These are phyloP conservation scores for Gorsachius goisagi DNA, from an alignment of 2,113 vertebrate genomes.

Conservation along the genomic window DNA sequence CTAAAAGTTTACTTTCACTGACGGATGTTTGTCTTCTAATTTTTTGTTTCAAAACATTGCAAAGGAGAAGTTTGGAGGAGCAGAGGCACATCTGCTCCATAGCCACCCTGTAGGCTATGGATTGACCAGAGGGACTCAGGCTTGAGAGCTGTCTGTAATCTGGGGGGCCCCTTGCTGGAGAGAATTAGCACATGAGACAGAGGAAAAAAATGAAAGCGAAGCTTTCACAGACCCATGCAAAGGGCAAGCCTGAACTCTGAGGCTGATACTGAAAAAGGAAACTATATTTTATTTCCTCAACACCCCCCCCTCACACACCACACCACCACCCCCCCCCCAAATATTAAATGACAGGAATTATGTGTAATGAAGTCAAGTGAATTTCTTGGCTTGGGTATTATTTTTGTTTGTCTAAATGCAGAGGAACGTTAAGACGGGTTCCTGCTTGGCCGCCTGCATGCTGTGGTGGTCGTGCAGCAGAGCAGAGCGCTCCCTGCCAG, in stretches of 20 bases:
- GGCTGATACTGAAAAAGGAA: neutral
- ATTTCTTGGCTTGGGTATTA: neutral
- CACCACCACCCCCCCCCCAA: no score
- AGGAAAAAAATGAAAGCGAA: neutral
- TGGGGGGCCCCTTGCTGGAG: neutral
- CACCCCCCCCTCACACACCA: no score
- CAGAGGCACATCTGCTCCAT: neutral
- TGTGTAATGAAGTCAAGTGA: neutral
- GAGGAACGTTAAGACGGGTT: neutral
- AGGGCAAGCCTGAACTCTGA: neutral
- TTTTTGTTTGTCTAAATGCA: neutral
- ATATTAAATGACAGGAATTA: neutral
- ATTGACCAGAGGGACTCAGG: neutral
- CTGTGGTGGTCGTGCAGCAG: neutral
- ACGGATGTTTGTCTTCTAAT: neutral
- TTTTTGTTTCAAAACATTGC: neutral
- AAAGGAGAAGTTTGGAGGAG: neutral
- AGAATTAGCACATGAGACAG: neutral
- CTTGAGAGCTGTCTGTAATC: neutral
- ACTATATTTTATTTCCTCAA: neutral
- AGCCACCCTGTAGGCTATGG: neutral
- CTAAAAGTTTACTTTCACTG: neutral
- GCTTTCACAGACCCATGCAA: neutral
- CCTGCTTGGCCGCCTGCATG: fast-evolving
- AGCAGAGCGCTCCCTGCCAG: neutral